Base-by-base conservation (phyloP, 2,888 invertebrate species). In the Ochlodes sylvanus region DNA sequence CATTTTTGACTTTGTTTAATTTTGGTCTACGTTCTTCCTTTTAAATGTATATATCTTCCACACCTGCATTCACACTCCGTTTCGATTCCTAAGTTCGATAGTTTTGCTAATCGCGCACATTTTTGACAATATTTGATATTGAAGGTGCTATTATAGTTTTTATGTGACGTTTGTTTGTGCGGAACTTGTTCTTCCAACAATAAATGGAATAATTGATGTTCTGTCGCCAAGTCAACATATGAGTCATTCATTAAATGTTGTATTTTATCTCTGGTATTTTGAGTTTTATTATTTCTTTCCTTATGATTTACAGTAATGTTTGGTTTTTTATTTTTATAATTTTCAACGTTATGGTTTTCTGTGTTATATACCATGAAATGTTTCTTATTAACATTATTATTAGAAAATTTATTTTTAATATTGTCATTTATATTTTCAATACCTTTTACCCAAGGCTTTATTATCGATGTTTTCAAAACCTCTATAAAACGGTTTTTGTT, bases 121-220 rank as follows among this genome's bases (percentile, higher is more conserved):
- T 72, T 63, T 10, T 55, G 57, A 58, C 73, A 72, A 17, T 65
- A 61, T 42, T 70, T 67, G 15, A 78, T 76, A 9, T 50, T 50
- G 1, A 10, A n/a, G 1, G 21, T 15, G 7, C 4, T 58, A 6
- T 14, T 19, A 19, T 57, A 10, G 47, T 38, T n/a, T 34, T 44
- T 57, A 50, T 15, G 15, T 17, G n/a, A 12, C n/a, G 10, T 12
- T 42, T 63, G 38, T 38, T 47, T 57, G 6, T 57, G 14, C 2
- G 38, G 57, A 50, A n/a, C 14, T 12, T 50, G 57, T 27, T 65
- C 65, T 44, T 64, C 64, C 50, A 57, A 47, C 14, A 50, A 34
- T 5, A 15, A 32, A 15, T 42, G 63, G 56, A 47, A 56, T 44
- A 56, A 19, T 9, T 64, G 34, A 6, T 47, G 15, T 34, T 15